These are phyloP conservation scores for Dicaeum eximium DNA, from an alignment of 2,113 vertebrate genomes.

Conservation along the genomic window DNA sequence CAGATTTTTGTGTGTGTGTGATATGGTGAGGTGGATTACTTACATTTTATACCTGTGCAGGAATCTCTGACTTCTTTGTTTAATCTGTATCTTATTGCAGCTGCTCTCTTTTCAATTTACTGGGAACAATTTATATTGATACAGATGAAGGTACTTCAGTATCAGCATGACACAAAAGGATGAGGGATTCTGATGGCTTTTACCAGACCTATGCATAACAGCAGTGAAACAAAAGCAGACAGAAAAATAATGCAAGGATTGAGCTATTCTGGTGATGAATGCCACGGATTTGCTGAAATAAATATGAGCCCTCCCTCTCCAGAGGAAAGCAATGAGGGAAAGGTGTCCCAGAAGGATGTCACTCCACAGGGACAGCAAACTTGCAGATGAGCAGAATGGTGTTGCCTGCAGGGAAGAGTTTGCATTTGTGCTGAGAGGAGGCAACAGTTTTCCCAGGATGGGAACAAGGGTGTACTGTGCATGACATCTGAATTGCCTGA, in stretches of 20 bases:
- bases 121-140: neutral
- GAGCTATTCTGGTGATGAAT: neutral
- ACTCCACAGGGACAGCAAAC: neutral
- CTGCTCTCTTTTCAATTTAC: constrained; percentile 4
- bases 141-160: neutral
- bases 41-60: neutral
- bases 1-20: neutral
- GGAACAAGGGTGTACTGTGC: neutral
- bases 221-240: neutral
- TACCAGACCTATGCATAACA: neutral
- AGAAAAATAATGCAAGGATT: neutral
- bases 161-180: neutral
- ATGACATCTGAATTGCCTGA: neutral
- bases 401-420: neutral
- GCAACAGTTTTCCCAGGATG: neutral
- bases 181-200: constrained; percentile 28
- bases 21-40: neutral
- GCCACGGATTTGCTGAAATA: neutral
- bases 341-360: neutral
- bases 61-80: neutral
- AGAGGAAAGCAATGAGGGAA: neutral
- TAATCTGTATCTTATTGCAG: neutral
- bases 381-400: neutral
- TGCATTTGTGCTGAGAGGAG: neutral
- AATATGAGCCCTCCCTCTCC: neutral